Evolutionary conservation across 2,113 vertebrate genomes (phyloP).

Genomic region (Microtus montanus): DNA sequence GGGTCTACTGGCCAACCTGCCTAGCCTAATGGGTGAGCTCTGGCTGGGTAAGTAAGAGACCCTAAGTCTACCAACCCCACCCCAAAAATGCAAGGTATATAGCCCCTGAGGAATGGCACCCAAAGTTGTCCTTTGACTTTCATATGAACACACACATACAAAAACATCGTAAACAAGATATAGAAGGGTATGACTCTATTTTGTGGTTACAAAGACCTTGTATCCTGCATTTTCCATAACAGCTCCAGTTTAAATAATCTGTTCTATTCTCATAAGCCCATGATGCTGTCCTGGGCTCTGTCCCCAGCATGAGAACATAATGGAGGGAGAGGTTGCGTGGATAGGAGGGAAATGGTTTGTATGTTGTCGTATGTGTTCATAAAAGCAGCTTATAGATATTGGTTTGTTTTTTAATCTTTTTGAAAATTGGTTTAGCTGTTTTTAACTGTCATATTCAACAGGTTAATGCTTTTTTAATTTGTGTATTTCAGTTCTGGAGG

Average conservation of each 20-base stretch:
- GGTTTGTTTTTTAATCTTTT: slow-evolving; percentile 12
- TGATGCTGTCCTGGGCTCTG: not conserved
- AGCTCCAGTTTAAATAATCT: not conserved
- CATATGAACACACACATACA: not conserved
- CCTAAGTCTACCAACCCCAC: not conserved
- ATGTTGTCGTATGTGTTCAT: not conserved
- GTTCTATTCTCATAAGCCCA: not conserved
- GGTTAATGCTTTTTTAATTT: slow-evolving; percentile 61
- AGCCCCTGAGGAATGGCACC: not conserved
- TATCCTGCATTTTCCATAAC: not conserved
- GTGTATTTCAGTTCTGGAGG: slow-evolving; percentile 79
- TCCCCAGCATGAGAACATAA: not conserved
- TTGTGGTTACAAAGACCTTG: not conserved
- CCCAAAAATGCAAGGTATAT: not conserved
- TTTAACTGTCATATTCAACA: not conserved
- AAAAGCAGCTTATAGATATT: not conserved
- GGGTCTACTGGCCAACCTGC: not conserved
- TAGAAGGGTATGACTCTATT: not conserved
- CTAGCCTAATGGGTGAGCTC: not conserved
- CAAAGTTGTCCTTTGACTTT: not conserved
- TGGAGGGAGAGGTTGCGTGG: not conserved
- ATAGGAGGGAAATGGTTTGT: not conserved
- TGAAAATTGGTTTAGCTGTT: slow-evolving; percentile 19
- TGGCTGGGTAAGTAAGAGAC: not conserved
- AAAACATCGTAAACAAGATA: not conserved